These are phyloP conservation scores for Cyaniris semiargus DNA, from an alignment of 2,888 invertebrate species.

Conservation along the genomic window DNA sequence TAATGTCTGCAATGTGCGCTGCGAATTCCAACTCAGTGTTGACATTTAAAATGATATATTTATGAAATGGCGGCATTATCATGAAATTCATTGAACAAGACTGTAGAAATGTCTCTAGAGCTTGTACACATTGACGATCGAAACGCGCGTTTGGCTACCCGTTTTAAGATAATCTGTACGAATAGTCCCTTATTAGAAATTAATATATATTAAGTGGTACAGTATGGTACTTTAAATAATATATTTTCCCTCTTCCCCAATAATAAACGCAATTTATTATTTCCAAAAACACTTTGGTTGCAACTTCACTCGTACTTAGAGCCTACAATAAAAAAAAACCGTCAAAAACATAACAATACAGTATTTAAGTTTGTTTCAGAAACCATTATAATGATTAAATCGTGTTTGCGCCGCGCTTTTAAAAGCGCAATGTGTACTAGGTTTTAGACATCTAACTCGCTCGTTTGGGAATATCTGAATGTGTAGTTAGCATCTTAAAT, in stretches of 20 bases:
- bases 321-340: too few species aligned
- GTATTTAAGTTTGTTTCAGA: too few species aligned
- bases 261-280: too few species aligned
- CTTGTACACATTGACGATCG: not conserved
- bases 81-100: conserved; percentile 42
- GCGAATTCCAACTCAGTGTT: conserved; percentile 33
- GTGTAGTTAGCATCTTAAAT: conserved; percentile 13
- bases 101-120: not conserved
- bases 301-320: too few species aligned
- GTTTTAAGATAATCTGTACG: not conserved
- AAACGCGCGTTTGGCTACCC: not conserved
- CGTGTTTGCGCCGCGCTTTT: not conserved
- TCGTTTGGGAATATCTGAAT: conserved; percentile 21
- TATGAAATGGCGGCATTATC: conserved; percentile 39
- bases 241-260: too few species aligned
- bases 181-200: too few species aligned
- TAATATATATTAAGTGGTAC: not conserved
- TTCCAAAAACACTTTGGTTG: too few species aligned
- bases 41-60: conserved; percentile 46
- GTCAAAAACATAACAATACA: too few species aligned
- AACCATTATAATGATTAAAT: too few species aligned
- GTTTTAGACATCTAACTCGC: conserved; percentile 6
- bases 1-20: conserved; percentile 29
- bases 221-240: too few species aligned
- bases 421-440: not conserved